A percentile compares a stretch with the other conserved stretches of the same genome.
These are phyloP conservation scores for Acipenser oxyrinchus DNA, from an alignment of 2,797 vertebrate species.

Conservation along the genomic window DNA sequence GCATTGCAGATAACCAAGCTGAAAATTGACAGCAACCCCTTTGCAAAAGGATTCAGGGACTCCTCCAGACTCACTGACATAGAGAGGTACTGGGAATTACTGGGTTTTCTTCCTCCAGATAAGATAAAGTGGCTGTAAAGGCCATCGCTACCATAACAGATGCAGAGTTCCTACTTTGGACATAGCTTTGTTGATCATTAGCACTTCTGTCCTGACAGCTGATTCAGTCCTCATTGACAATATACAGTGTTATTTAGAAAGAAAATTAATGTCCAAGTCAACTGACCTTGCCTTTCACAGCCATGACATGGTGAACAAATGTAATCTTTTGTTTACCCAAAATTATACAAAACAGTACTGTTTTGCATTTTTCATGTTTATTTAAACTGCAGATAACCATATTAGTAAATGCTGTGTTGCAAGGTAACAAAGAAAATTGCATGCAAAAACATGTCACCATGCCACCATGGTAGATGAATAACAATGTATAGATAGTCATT, in stretches of 20 bases:
- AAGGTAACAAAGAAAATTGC: too few relatives aligned
- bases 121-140: conserved; percentile 39
- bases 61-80: conserved; percentile 97
- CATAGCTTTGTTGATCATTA: conserved; percentile 6
- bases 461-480: too few relatives aligned
- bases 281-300: background rate
- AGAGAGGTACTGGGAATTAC: conserved; percentile 90
- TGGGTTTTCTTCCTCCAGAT: conserved; percentile 50
- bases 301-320: background rate
- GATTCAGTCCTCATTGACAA: conserved; percentile 10
- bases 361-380: too few relatives aligned
- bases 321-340: too few relatives aligned
- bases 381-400: too few relatives aligned
- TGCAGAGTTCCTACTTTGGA: background rate
- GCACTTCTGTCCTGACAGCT: conserved; percentile 4
- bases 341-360: too few relatives aligned
- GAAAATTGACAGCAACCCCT: conserved; percentile 99
- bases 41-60: conserved; percentile 97
- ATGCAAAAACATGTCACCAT: too few relatives aligned
- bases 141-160: background rate
- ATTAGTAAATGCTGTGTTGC: too few relatives aligned
- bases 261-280: conserved; percentile 32
- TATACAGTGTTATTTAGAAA: conserved; percentile 7
- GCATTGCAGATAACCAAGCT: conserved; percentile 88
- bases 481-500: too few relatives aligned